Evolutionary conservation across 1,140 invertebrate genomes (phyloP), one percentile per base, ranked within the genome.

Genomic region (Galleria mellonella): DNA sequence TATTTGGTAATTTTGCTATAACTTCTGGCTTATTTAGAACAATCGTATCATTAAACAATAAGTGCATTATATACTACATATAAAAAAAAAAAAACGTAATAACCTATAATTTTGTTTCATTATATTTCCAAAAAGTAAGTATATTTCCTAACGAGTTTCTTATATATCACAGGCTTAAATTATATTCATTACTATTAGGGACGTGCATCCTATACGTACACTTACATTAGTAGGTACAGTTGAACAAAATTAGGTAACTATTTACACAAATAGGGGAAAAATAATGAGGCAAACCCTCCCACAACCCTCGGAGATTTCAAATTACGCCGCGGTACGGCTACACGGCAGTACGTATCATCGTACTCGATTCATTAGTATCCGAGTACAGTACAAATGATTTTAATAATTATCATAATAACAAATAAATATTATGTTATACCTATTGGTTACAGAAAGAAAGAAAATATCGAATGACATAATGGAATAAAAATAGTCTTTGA

Each of bases 81-180:
- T 50, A 47, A 47, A 39, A 50, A 23, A 47, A 47, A 39, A 50
- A 23, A 23, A 23, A 3, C 17, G 17, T 3, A 23, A 23, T 23
- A 23, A 23, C 17, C 17, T 23, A 23, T 23, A 23, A 55, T 57
- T 57, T 50, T 54, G 42, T 49, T 37, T 40, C 40, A 46, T 47
- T 51, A 48, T 43, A 37, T 57, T 54, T 46, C 49, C 51, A 33
- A 49, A 23, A 23, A 23, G 60, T 58, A 61, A 61, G 64, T 60
- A n/a, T n/a, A n/a, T 63, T 59, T 42, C 66, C 72, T 70, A 64
- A 63, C 54, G 50, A 60, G 46, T 71, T 76, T 73, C 69, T 79
- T 77, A 81, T 76, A 72, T 82, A 84, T 84, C 81, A 84, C 81
- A 84, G 77, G 81, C 77, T 82, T 82, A 82, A 82, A 82, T 69